phyloP scores from a whole-genome alignment of 2,888 invertebrate genomes.

The Rhamphomyia laevipes region DNA sequence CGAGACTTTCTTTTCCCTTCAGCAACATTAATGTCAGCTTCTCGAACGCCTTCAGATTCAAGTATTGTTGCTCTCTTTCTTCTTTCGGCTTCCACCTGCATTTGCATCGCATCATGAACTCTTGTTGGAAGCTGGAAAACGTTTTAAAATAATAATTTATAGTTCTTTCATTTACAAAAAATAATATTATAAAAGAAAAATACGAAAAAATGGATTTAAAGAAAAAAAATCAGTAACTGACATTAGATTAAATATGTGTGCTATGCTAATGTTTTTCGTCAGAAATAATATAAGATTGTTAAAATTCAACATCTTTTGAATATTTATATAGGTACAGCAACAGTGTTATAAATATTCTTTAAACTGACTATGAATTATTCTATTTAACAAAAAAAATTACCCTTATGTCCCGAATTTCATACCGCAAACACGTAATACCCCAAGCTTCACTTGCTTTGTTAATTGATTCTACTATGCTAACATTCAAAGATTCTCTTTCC shows the following conservation, averaged over 20 bases:
- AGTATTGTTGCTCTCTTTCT: slow-evolving; percentile 92
- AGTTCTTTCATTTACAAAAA: too few relatives aligned
- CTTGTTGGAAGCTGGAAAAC: slow-evolving; percentile 66
- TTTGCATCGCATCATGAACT: slow-evolving; percentile 99
- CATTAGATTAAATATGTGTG: too few relatives aligned
- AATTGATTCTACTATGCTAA: slow-evolving; percentile 87
- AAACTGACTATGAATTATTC: too few relatives aligned
- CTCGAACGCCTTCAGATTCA: slow-evolving; percentile 89
- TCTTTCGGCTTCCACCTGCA: slow-evolving; percentile 99
- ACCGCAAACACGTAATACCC: slow-evolving; percentile 93
- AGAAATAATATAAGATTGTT: too few relatives aligned
- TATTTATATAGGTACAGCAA: too few relatives aligned
- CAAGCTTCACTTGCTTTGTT: slow-evolving; percentile 98
- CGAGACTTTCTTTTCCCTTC: slow-evolving; percentile 87
- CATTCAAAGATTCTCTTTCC: slow-evolving; percentile 91
- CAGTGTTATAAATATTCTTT: too few relatives aligned
- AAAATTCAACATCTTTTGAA: too few relatives aligned
- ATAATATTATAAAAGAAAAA: too few relatives aligned
- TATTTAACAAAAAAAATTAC: slow-evolving; percentile 24
- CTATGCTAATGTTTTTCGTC: too few relatives aligned
- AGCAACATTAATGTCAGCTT: slow-evolving; percentile 93
- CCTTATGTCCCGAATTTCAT: slow-evolving; percentile 68
- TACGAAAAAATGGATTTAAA: too few relatives aligned
- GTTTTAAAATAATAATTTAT: background rate
- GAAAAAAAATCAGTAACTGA: too few relatives aligned